These are phyloP conservation scores for Panonychus citri DNA, from an alignment of 1,140 invertebrate species.

Conservation along the genomic window DNA sequence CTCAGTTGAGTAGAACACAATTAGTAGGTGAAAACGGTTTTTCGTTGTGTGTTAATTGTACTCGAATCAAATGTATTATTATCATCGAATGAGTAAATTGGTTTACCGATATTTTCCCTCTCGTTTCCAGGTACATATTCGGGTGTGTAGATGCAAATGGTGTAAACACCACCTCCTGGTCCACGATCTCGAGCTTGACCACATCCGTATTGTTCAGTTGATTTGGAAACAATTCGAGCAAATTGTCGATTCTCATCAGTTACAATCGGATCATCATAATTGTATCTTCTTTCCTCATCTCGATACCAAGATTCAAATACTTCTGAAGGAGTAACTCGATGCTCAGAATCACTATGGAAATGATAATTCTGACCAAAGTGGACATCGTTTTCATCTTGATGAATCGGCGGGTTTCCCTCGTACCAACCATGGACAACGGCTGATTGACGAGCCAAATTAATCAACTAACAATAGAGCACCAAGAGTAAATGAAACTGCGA, in stretches of 20 bases:
- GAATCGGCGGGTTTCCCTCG: too few relatives aligned
- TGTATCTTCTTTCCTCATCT: neutral
- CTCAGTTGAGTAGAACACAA: too few relatives aligned
- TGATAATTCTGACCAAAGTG: neutral
- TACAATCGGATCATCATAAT: neutral
- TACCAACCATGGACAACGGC: too few relatives aligned
- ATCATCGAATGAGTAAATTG: neutral
- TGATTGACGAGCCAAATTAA: too few relatives aligned
- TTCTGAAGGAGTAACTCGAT: neutral
- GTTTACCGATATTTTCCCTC: neutral
- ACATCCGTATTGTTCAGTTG: neutral
- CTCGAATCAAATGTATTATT: too few relatives aligned
- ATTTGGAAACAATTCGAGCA: neutral
- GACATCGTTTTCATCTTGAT: too few relatives aligned
- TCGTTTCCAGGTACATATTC: neutral
- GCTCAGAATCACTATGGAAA: neutral
- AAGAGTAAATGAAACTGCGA: too few relatives aligned
- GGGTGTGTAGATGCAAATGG: neutral
- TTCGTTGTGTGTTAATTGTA: too few relatives aligned
- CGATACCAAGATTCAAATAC: neutral
- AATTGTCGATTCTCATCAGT: neutral
- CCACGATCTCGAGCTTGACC: neutral
- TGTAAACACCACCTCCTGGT: neutral
- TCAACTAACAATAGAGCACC: too few relatives aligned
- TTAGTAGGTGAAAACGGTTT: too few relatives aligned